Evolutionary conservation across 2,113 vertebrate species (phyloP).

Genomic region (Neogale vison): DNA sequence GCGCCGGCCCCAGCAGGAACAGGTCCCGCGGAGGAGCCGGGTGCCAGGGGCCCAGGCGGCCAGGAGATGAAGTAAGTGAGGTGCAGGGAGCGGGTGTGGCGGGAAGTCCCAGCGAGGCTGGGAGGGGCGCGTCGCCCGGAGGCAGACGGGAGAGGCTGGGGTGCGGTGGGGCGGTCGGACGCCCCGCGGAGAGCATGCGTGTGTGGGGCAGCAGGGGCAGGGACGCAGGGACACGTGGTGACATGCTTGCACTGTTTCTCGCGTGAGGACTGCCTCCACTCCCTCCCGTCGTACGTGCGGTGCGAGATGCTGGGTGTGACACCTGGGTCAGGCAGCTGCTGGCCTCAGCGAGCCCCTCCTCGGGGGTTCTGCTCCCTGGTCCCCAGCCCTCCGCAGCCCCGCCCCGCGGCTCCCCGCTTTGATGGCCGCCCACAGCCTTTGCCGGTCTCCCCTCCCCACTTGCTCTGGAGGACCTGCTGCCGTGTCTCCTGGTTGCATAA

Average conservation of each 20-base stretch:
- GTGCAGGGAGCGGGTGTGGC: rapidly evolving
- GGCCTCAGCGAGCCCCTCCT: background rate
- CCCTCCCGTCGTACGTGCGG: background rate
- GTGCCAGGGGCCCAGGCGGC: rapidly evolving
- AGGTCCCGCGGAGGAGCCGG: background rate
- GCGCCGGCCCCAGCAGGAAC: background rate
- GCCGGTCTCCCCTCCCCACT: background rate
- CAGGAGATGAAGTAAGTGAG: background rate
- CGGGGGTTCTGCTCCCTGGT: background rate
- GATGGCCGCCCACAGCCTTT: background rate
- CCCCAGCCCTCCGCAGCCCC: background rate
- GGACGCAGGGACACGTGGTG: background rate
- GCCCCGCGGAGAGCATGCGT: background rate
- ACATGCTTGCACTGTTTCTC: background rate
- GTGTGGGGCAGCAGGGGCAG: background rate
- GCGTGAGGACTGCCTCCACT: background rate
- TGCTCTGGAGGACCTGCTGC: background rate
- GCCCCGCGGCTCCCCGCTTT: background rate
- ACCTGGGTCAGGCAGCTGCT: background rate
- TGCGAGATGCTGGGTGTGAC: background rate
- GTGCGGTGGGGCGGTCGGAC: background rate
- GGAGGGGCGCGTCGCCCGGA: background rate
- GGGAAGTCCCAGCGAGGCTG: background rate
- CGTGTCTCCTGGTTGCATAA: background rate
- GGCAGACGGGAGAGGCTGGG: background rate